Base-by-base conservation (phyloP, 2,888 invertebrate genomes). In the Limnephilus auricula region DNA sequence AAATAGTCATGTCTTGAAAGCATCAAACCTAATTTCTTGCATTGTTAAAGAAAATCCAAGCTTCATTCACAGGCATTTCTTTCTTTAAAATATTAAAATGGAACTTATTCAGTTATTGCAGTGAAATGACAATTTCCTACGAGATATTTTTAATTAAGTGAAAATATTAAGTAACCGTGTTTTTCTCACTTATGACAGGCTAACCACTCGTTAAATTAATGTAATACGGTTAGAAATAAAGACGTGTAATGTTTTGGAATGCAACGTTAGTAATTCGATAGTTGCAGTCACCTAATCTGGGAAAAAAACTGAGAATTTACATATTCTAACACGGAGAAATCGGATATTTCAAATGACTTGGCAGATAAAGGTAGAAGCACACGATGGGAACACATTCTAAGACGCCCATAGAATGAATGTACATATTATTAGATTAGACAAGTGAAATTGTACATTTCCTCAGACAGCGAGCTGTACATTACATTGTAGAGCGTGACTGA, bases 381-480 rank as follows among this genome's bases (percentile, higher is more conserved):
- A 65, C n/a, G 65, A 65, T 65, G 65, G 25, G 65, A 65, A 65
- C n/a, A 65, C 65, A 65, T 65, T 65, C 65, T 65, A 65, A 65
- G 65, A 25, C 65, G 65, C 65, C 65, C 65, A 65, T 65, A 65
- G 65, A 65, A 65, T 65, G 5, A 65, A 65, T 65, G 25, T 65
- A 25, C 9, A 65, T 65, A 65, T 65, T 65, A 65, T 65, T n/a
- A 85, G 85, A 85, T 40, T 45, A 50, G 65, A 25, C 65, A 85
- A 89, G 90, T 91, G 89, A 92, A 92, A 90, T 91, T 92, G 89
- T 92, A 90, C 80, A 91, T 89, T 92, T 90, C 86, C 92, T 86
- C 84, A 89, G 85, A 84, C 80, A 34, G 79, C 37, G 89, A 90
- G 65, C 65, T 65, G 65, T 65, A 25, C 5, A 25, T 65, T 65